These are phyloP conservation scores for Pachycephus smyrnensis DNA, from an alignment of 2,888 invertebrate species.

Conservation along the genomic window DNA sequence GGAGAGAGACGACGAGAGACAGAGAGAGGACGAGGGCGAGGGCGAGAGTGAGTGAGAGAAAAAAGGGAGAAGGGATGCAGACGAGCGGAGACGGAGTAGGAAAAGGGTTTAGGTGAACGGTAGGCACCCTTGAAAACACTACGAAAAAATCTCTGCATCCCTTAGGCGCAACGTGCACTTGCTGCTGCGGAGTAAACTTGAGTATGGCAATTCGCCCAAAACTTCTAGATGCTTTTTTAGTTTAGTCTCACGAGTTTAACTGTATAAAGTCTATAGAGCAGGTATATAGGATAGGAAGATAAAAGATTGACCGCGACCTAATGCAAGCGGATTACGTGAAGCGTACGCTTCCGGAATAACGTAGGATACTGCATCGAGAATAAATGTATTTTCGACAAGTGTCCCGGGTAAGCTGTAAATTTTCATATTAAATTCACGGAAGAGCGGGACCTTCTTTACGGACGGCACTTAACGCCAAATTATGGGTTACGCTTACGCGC, in stretches of 20 bases:
- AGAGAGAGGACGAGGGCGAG: neutral
- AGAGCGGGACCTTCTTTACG: neutral
- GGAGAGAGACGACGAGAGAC: slow-evolving; percentile 5
- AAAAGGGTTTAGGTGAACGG: neutral
- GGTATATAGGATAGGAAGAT: neutral
- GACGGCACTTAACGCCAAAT: neutral
- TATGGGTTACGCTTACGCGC: neutral
- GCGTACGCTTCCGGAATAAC: neutral
- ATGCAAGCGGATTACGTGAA: neutral
- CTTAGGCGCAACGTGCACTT: neutral
- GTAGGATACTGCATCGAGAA: neutral
- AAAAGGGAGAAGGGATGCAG: slow-evolving; percentile 9
- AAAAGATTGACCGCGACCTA: neutral
- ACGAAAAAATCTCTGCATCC: neutral
- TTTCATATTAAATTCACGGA: neutral
- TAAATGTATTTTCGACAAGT: neutral
- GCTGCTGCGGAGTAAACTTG: neutral
- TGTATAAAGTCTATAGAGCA: neutral
- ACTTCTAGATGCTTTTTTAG: neutral
- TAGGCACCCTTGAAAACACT: neutral
- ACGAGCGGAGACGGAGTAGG: neutral
- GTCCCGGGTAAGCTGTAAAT: neutral
- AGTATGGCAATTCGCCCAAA: neutral
- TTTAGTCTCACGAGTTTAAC: neutral
- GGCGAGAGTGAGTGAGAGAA: neutral